Evolutionary conservation across 1,140 invertebrate genomes (phyloP).

Genomic region (Euura saliciscinereae): DNA sequence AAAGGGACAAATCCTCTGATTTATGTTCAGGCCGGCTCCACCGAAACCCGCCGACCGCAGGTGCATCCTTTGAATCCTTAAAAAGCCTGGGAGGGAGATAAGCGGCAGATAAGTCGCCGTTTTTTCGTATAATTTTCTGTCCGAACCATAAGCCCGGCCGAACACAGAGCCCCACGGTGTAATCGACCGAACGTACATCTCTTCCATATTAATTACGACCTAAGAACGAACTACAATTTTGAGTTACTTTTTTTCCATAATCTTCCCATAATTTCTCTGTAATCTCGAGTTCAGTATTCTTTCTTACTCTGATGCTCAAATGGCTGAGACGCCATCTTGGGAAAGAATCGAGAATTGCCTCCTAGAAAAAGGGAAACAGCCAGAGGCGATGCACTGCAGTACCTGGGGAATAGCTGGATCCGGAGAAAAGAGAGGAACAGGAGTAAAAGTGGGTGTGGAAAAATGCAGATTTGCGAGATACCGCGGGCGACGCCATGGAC

Average conservation of each 20-base stretch:
- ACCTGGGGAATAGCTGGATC: not conserved
- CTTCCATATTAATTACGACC: not conserved
- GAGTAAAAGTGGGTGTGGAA: conserved; percentile 21
- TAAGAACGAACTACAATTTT: not conserved
- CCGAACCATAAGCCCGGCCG: not conserved
- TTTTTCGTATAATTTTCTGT: conserved; percentile 7
- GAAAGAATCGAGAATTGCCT: not conserved
- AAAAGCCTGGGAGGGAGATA: conserved; percentile 6
- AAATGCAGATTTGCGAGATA: conserved; percentile 33
- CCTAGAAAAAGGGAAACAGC: not conserved
- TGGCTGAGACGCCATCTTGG: not conserved
- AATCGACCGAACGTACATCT: not conserved
- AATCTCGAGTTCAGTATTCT: not conserved
- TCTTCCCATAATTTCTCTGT: too few species aligned
- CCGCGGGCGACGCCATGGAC: conserved; percentile 13
- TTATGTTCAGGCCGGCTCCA: conserved; percentile 17
- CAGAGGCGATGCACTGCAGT: not conserved
- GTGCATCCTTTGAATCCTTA: conserved; percentile 15
- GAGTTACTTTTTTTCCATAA: too few species aligned
- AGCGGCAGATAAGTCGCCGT: conserved; percentile 10
- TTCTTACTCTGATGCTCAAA: not conserved
- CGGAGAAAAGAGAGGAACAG: not conserved
- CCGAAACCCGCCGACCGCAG: conserved; percentile 14
- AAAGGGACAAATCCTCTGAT: conserved; percentile 24
- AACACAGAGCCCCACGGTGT: too few species aligned